These are phyloP conservation scores for Dryas iulia DNA, from an alignment of 1,140 invertebrate species.

Conservation along the genomic window DNA sequence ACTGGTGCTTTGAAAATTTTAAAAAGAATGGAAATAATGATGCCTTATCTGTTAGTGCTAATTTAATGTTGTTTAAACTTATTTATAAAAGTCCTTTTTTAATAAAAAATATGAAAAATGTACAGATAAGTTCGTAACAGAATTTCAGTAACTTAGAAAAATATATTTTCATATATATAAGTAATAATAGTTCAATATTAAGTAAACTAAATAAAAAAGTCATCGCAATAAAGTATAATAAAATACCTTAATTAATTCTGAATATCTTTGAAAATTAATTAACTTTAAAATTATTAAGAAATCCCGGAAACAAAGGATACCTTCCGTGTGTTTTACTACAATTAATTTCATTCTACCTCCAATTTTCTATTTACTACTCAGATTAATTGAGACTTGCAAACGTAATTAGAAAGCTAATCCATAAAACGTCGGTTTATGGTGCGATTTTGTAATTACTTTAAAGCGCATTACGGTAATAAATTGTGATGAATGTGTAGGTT, in stretches of 20 bases:
- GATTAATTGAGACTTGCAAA: conserved; percentile 23
- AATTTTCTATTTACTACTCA: conserved; percentile 41
- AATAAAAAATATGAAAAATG: too few species aligned
- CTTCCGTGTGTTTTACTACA: not conserved
- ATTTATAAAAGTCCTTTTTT: too few species aligned
- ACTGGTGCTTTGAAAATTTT: conserved; percentile 40
- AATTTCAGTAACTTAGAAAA: too few species aligned
- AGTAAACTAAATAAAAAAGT: too few species aligned
- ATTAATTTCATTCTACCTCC: conserved; percentile 29
- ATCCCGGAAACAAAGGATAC: not conserved
- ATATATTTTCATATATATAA: too few species aligned
- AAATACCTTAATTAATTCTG: too few species aligned
- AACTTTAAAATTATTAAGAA: not conserved
- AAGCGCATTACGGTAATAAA: not conserved
- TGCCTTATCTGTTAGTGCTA: not conserved
- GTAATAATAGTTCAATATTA: too few species aligned
- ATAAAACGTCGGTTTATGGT: not conserved
- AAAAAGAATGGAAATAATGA: not conserved
- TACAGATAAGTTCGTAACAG: too few species aligned
- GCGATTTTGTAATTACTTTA: conserved; percentile 1
- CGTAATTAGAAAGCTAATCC: conserved; percentile 7
- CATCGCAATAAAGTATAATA: too few species aligned
- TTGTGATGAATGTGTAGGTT: not conserved
- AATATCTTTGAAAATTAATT: too few species aligned
- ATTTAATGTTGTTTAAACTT: not conserved